Evolutionary conservation across 2,797 vertebrate species (phyloP), one percentile per base, ranked within the genome.

Genomic region (Nyctalus aviator): DNA sequence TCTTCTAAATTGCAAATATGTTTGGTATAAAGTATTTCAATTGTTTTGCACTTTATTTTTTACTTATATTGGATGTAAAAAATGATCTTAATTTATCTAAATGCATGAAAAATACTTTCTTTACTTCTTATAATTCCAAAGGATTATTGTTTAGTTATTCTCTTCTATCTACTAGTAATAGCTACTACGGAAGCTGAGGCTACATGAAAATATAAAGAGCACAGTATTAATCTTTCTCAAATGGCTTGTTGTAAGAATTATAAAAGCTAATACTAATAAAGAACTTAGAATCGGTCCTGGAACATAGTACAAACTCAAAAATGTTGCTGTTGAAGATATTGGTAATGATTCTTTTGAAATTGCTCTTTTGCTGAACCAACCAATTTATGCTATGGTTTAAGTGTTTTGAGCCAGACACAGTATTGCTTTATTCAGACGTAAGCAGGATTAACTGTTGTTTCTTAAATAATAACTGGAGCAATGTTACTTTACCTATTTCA

Each of bases 101-200:
- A 73, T 88, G 35, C 27, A 83, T 14, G 41, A 30, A 79, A 92
- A 90, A 71, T 68, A 84, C n/a, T 78, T 91, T 68, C 5, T 66
- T 90, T 84, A 64, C n/a, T 84, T 81, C 37, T 90, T 90, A 23
- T 84, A 94, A 81, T 64, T 13, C 23, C 14, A 72, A 90, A 87
- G 35, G 8, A 78, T 91, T 91, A 50, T 84, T 88, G 2, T 15
- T 86, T 37, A 66, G 30, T 75, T 95, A 23, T 55, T 93, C 27
- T 84, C 25, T 71, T 88, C 35, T 78, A 6, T 55, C 13, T 93
- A 17, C 17, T 79, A 53, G 48, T 3, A 92, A 6, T 78, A 86
- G 55, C 12, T 55, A 57, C 84, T 79, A 87, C 37, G 50, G 73
- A 96, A 84, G 20, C 44, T 82, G 69, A 92, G 18, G 5, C 59